Conservation (phyloP, 2,888 invertebrate species). For the Bombylius discolor region DNA sequence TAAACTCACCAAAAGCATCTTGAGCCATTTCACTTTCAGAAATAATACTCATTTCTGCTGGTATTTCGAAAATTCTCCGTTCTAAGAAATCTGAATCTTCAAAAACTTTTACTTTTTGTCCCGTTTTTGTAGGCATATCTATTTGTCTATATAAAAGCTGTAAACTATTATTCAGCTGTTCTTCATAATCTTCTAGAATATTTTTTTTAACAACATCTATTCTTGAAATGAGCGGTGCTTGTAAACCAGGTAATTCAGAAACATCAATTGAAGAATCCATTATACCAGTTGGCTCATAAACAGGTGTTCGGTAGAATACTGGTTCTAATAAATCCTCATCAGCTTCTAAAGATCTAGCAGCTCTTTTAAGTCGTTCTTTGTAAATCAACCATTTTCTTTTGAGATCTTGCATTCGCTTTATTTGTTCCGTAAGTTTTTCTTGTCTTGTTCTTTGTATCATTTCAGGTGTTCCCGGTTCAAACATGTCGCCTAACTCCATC, state of each 20-base stretch:
- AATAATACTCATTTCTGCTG: conserved; percentile 2
- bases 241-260: neutral
- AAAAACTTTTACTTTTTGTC: neutral
- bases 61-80: neutral
- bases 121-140: neutral
- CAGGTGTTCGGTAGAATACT: neutral
- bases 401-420: neutral
- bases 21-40: neutral
- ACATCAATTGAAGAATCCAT: conserved; percentile 3
- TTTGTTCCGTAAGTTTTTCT: neutral
- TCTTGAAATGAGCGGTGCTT: neutral
- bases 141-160: neutral
- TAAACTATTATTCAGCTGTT: conserved; percentile 4
- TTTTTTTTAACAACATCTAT: neutral
- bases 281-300: neutral
- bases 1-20: neutral
- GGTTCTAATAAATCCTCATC: conserved; percentile 9
- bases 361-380: neutral
- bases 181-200: conserved; percentile 7
- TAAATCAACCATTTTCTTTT: neutral
- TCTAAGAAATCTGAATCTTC: conserved; percentile 6
- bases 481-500: conserved; percentile 7
- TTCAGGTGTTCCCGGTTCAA: conserved; percentile 1
- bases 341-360: neutral
- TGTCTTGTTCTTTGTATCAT: conserved; percentile 3